Evolutionary conservation across 2,113 vertebrate genomes (phyloP), one percentile per base, ranked within the genome.

Genomic region (Chloropsis cyanopogon): DNA sequence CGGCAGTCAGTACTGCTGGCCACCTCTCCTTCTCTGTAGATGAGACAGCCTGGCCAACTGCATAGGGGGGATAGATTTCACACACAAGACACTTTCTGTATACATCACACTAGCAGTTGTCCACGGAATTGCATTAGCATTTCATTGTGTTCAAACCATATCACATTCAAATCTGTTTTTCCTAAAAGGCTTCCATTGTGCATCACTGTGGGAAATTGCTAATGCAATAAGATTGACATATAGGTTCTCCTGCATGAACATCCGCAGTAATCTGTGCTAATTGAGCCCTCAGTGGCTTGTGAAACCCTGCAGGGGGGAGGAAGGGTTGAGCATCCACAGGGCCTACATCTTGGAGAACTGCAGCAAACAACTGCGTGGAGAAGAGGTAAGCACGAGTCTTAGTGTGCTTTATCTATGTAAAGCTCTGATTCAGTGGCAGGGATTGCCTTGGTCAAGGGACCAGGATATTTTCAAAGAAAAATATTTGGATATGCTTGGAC

Each of bases 151-250:
- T 93, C 82, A 84, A 93, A 63, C 54, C 53, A 15, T 88, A 94
- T 75, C 89, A 60, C 79, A 93, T 86, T 90, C 92, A 95, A 96
- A 97, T 83, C 82, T 95, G 63, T 76, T 95, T 94, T 90, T 64
- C 53, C 94, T 97, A 96, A 97, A 97, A 95, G 96, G 92, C 49
- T 95, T 95, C 91, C 90, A 94, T 80, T 96, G 96, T 96, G 79
- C 86, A 92, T 93, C 73, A 93, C 96, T 96, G 95, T 78, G 91
- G 94, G 91, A 97, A 97, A 96, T 53, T 90, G 96, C 82, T 96
- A 96, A 96, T 94, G 94, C 93, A 96, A n/a, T 96, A 95, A 95
- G 93, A 94, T 63, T 88, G 94, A 95, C 93, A 82, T 88, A 88
- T 80, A 96, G 86, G 77, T 94, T 92, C 94, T 95, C 86, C 89